Base-by-base conservation (phyloP, 2,797 vertebrate genomes). In the Nannoperca australis region DNA sequence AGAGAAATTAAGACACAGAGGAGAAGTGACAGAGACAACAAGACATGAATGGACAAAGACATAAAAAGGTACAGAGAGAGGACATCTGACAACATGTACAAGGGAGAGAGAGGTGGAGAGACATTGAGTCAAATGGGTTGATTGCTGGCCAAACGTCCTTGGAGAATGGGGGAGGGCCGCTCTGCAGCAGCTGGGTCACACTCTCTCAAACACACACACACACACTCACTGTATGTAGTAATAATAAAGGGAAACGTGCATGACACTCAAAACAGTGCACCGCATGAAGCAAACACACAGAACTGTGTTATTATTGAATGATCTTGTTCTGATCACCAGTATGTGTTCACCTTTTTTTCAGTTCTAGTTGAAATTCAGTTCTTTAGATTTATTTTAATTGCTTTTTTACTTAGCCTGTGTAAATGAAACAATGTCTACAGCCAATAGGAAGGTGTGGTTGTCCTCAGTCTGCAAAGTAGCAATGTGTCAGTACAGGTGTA, bases 121-220 rank as follows among this genome's bases (percentile, higher is more conserved):
- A 73, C 54, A 56, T 0, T 3, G 20, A 55, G 54, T 72, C 32
- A 51, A 56, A 78, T 36, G 4, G 56, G 20, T 8, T 50, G 63
- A 59, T 34, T 71, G 50, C 34, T 51, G 40, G 42, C 54, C 58
- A 62, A 65, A 69, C 2, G 59, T 81, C 79, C 83, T 76, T 81
- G 71, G 77, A 73, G 80, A 63, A 53, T 30, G 7, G 53, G 53
- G 58, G 64, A 36, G 36, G 76, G 42, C 70, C 59, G 38, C n/a
- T 76, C 58, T 51, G 42, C 47, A 71, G 56, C 82, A 82, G 80
- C 74, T 81, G 67, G 66, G 69, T 69, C 49, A 40, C 49, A 58
- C 49, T 49, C 54, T 68, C 56, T 56, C 34, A 42, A 58, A 75
- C 60, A 44, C 42, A 68, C 36, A 36, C 40, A 66, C 22, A 20